Base-by-base conservation (phyloP, 1,140 invertebrate species). In the Dufourea novaeangliae region DNA sequence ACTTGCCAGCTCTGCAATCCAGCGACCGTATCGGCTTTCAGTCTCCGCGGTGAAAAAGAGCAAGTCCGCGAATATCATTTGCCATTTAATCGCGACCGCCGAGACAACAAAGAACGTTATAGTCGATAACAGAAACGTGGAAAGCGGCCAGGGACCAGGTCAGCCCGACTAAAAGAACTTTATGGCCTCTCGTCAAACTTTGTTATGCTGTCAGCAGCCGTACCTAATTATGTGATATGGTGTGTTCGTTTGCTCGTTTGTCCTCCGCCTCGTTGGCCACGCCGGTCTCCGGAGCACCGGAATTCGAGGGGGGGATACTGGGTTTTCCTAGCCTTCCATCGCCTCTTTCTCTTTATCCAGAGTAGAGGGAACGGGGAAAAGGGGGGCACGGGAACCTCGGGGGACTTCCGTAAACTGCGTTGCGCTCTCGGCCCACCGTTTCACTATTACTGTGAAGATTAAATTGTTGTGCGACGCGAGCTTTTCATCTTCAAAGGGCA, bases 401-500 rank as follows among this genome's bases (percentile, higher is more conserved):
- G 81, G 78, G 82, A 70, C 73, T 79, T 87, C 73, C 71, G 84
- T 82, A 87, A 87, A 84, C 85, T 86, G 70, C 75, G 67, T 63
- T 46, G 46, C 79, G 22, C 67, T 44, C 20, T 29, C 37, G 54
- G 22, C 34, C 34, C n/a, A n/a, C n/a, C 32, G 54, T 63, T n/a
- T 50, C 69, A 52, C 64, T 83, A 88, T 88, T 87, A 85, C 80
- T 54, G 59, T 67, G 68, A 83, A 87, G 77, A 86, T 88, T 88
- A 87, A 88, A 88, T 88, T 89, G 82, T 83, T 86, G 84, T 73
- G 75, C 80, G 80, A 86, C 77, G 79, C 78, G 79, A 85, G 87
- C 86, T 89, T 88, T 86, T 66, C 86, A 87, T 88, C 87, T 85
- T 88, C 87, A 89, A 89, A 89, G 86, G 70, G 75, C 72, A 82